phyloP scores from a whole-genome alignment of 2,888 invertebrate species.

The Stenodera caucasica region DNA sequence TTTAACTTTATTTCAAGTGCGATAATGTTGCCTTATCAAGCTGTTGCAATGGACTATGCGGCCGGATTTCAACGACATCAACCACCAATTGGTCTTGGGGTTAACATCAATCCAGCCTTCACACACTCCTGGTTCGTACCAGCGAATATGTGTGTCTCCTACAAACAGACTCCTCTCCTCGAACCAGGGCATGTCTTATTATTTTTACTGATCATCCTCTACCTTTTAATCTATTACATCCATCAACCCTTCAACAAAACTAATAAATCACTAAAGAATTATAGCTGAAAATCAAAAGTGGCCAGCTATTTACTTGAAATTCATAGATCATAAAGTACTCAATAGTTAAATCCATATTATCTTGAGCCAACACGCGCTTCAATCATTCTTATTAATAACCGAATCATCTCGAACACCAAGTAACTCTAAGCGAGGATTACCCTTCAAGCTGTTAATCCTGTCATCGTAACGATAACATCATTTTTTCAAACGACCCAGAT shows the following conservation, averaged over 20 bases:
- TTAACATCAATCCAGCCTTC: constrained; percentile 77
- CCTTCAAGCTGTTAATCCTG: not conserved
- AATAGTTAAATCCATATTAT: constrained; percentile 15
- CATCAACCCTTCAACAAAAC: not conserved
- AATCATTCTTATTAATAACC: not conserved
- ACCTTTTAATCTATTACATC: constrained; percentile 6
- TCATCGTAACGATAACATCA: not conserved
- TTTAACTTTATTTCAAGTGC: constrained; percentile 24
- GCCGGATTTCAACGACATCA: constrained; percentile 54
- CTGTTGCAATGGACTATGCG: constrained; percentile 85
- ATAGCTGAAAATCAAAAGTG: constrained; percentile 31
- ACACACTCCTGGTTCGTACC: constrained; percentile 95
- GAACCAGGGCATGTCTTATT: constrained; percentile 88
- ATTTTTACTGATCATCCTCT: constrained; percentile 48
- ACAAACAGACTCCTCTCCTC: constrained; percentile 79
- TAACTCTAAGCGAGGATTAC: not conserved
- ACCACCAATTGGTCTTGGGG: constrained; percentile 55
- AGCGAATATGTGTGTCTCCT: constrained; percentile 91
- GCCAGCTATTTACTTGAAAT: constrained; percentile 27
- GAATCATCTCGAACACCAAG: not conserved
- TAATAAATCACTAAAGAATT: not conserved
- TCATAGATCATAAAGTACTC: constrained; percentile 5
- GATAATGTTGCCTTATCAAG: constrained; percentile 82
- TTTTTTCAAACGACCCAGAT: too few species aligned
- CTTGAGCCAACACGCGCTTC: not conserved